Evolutionary conservation across 2,113 vertebrate genomes (phyloP).

Genomic region (Lagopus muta): DNA sequence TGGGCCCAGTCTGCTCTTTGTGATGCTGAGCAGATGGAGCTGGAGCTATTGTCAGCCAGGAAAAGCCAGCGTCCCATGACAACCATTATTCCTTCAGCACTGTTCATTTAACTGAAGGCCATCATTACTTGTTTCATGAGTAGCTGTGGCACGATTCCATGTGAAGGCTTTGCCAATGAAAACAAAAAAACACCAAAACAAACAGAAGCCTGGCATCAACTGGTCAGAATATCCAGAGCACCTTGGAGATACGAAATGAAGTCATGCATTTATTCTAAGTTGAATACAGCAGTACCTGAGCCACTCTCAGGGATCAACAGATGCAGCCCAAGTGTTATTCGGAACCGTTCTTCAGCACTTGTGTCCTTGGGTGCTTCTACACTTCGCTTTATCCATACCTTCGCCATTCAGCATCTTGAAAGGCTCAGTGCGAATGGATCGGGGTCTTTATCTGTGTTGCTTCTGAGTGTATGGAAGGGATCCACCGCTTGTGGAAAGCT

Average conservation of each 20-base stretch:
- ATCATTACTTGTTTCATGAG: neutral
- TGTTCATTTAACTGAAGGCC: slow-evolving; percentile 1
- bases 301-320: neutral
- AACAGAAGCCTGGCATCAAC: neutral
- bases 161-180: neutral
- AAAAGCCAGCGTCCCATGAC: neutral
- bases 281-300: neutral
- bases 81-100: neutral
- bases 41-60: neutral
- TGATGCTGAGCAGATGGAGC: neutral
- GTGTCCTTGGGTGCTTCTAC: neutral
- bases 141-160: neutral
- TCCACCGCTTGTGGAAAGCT: neutral
- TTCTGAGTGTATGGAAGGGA: neutral
- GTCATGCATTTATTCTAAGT: neutral
- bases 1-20: neutral
- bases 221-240: neutral
- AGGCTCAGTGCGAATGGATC: neutral
- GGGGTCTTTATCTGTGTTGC: neutral
- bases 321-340: too few species aligned
- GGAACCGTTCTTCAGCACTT: accelerated
- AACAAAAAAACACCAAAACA: neutral
- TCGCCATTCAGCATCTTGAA: neutral
- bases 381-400: neutral
- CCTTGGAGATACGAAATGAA: neutral